Evolutionary conservation across 2,888 invertebrate genomes (phyloP), one percentile per base, ranked within the genome.

Genomic region (Cataglyphis albicans): DNA sequence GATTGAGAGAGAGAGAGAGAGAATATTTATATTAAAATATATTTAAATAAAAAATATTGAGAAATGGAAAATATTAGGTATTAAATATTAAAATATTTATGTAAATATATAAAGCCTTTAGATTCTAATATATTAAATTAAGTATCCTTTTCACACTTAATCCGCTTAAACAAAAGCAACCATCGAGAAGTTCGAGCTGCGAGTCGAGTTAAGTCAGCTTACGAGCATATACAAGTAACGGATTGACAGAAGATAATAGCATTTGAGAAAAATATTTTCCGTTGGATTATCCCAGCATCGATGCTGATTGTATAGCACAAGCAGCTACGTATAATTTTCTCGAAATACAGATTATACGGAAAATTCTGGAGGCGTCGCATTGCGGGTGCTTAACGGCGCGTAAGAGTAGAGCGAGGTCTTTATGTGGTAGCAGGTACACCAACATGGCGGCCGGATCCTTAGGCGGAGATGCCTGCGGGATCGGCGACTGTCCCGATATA

Each of bases 401-500:
- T 80, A 44, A 67, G 70, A 68, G 67, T 35, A 21, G 75, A 65
- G 55, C 38, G 41, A 78, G 52, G 44, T 61, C 63, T 82, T 87
- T 80, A 57, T 86, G 48, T 52, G 52, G 86, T 83, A 85, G 83
- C 80, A 65, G 64, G 87, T 73, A 48, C 38, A 82, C 64, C 68
- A 75, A 83, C 85, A 90, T 85, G 85, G 85, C 86, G 84, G 65
- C 41, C 41, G 25, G 48, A 59, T 15, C 76, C 76, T 61, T 65
- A 38, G 59, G 61, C 68, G 75, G 21, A 21, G 64, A 80, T 35
- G 83, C 81, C 80, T 80, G 76, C 86, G 88, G 48, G 90, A 88
- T 88, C 89, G 90, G 92, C 91, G 91, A 91, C 92, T 89, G 91
- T 90, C 91, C 90, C 89, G 91, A 91, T 88, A 91, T 88, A 85